Conservation (phyloP, 2,113 vertebrate genomes). For the Butastur rufipennis region DNA sequence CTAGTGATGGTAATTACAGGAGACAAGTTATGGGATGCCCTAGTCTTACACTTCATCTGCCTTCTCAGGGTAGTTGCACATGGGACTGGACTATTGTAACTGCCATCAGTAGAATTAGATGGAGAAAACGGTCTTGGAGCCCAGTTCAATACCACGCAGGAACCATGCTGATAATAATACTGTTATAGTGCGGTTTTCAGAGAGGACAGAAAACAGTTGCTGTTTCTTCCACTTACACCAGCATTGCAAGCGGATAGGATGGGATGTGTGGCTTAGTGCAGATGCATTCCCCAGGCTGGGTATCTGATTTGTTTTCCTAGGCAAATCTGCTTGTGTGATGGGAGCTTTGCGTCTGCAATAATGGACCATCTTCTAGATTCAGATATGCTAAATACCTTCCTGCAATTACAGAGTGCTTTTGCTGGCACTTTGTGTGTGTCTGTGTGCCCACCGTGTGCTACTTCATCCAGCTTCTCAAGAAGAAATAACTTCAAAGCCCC, state of each 20-base stretch:
- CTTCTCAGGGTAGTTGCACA: accelerated
- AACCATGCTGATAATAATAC: accelerated
- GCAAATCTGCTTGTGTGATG: background rate
- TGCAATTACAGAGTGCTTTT: background rate
- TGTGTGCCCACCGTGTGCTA: accelerated
- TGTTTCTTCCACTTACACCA: background rate
- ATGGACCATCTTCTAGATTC: background rate
- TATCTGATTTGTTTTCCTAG: background rate
- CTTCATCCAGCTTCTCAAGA: background rate
- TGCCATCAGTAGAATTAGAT: accelerated
- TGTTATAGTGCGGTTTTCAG: accelerated
- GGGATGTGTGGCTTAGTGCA: background rate
- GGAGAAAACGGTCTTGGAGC: accelerated
- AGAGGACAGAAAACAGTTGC: background rate
- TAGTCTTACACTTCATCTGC: accelerated
- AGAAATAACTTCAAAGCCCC: background rate
- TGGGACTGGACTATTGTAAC: accelerated
- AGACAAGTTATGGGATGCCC: accelerated
- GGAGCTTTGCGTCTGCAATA: background rate
- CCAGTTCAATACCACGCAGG: background rate
- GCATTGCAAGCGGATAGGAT: background rate
- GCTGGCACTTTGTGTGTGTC: too few species aligned
- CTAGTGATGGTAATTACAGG: background rate
- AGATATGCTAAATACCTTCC: background rate
- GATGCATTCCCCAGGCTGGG: background rate